Percentiles rank a stretch among this genome's conserved stretches.
phyloP scores from a whole-genome alignment of 2,888 invertebrate species.

The Gortyna flavago region DNA sequence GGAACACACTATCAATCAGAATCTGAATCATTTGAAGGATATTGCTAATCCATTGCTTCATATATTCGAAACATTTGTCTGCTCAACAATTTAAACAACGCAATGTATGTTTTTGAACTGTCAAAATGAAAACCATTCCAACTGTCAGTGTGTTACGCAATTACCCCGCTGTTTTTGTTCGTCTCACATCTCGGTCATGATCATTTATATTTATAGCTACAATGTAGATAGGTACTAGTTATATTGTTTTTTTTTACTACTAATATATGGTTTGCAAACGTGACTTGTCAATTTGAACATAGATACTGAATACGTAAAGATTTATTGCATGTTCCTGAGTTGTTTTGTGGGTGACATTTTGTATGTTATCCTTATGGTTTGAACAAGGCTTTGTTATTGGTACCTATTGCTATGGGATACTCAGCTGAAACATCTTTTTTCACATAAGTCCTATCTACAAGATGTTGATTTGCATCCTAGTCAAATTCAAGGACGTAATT shows the following conservation, averaged over 20 bases:
- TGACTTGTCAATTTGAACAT: slow-evolving; percentile 48
- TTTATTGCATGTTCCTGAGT: slow-evolving; percentile 1
- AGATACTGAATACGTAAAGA: slow-evolving; percentile 23
- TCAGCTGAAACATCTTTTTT: slow-evolving; percentile 1
- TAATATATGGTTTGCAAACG: slow-evolving; percentile 52
- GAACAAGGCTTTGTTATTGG: not conserved
- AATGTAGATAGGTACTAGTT: slow-evolving; percentile 5
- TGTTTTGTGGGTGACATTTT: slow-evolving; percentile 10
- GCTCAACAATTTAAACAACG: too few species aligned
- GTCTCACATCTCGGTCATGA: slow-evolving; percentile 24
- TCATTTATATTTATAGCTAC: slow-evolving; percentile 23
- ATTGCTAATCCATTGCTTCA: too few species aligned
- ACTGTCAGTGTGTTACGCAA: too few species aligned
- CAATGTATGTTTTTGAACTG: too few species aligned
- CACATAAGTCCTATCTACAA: too few species aligned
- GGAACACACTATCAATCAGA: too few species aligned
- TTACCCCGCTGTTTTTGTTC: slow-evolving; percentile 28
- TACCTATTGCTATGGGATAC: not conserved
- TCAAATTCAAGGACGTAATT: too few species aligned
- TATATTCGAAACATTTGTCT: too few species aligned
- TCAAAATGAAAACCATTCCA: too few species aligned
- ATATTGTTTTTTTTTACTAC: slow-evolving; percentile 54
- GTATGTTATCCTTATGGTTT: not conserved
- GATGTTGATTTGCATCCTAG: too few species aligned
- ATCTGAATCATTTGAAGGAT: too few species aligned